phyloP scores from a whole-genome alignment of 2,113 vertebrate genomes.

The Gymnobelideus leadbeateri region DNA sequence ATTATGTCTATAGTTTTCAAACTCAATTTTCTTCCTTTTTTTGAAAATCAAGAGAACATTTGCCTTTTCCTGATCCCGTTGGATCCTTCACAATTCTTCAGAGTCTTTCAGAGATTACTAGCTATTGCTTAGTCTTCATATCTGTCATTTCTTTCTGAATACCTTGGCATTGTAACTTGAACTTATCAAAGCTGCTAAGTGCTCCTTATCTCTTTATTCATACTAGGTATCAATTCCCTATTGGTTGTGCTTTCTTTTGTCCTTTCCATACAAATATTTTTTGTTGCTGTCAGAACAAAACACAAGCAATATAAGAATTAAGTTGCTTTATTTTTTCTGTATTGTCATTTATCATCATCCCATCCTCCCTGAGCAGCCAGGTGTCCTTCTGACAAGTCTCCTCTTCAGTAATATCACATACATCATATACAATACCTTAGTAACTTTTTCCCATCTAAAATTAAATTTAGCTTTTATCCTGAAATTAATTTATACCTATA shows the following conservation, averaged over 20 bases:
- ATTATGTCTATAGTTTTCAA: not conserved
- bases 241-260: not conserved
- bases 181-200: not conserved
- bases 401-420: not conserved
- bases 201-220: not conserved
- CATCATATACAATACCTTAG: not conserved
- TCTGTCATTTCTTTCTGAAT: not conserved
- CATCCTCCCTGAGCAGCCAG: not conserved
- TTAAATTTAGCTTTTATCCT: conserved; percentile 43
- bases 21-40: not conserved
- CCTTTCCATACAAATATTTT: not conserved
- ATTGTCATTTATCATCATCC: not conserved
- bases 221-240: not conserved
- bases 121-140: not conserved
- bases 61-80: not conserved
- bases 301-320: not conserved
- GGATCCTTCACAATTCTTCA: not conserved
- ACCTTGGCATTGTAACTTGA: not conserved
- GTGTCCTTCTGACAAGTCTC: not conserved
- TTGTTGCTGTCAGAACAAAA: not conserved
- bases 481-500: conserved; percentile 42
- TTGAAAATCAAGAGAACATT: not conserved
- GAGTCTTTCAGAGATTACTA: not conserved
- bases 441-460: conserved; percentile 24
- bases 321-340: not conserved